phyloP scores from a whole-genome alignment of 2,888 invertebrate genomes.

The Drosophila helvetica region DNA sequence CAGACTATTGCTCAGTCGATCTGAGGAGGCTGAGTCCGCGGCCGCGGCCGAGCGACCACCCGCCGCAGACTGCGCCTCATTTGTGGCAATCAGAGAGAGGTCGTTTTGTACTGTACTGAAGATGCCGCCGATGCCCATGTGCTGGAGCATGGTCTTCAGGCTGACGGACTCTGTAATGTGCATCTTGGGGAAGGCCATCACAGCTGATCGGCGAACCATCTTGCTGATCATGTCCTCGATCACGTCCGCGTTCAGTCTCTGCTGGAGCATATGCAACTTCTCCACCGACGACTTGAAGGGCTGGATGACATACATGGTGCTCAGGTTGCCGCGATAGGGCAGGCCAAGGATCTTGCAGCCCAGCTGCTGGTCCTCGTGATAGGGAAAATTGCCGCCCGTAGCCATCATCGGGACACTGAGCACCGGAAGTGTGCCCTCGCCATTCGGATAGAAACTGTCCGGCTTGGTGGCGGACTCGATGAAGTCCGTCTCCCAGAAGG shows the following conservation, averaged over 20 bases:
- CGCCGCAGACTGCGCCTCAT: neutral
- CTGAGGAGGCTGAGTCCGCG: constrained; percentile 1
- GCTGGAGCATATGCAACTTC: constrained; percentile 84
- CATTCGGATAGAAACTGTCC: constrained; percentile 85
- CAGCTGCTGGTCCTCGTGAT: constrained; percentile 80
- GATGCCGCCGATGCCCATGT: constrained; percentile 87
- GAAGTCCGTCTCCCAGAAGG: constrained; percentile 87
- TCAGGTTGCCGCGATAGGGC: constrained; percentile 87
- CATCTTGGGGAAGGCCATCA: constrained; percentile 89
- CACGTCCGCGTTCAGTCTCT: constrained; percentile 83
- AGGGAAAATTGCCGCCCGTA: constrained; percentile 86
- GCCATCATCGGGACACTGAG: constrained; percentile 87
- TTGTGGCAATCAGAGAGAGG: constrained; percentile 87
- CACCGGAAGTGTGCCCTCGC: constrained; percentile 78
- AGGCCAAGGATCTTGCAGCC: constrained; percentile 87
- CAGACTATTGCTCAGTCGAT: neutral
- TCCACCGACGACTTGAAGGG: constrained; percentile 85
- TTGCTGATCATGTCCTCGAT: constrained; percentile 82
- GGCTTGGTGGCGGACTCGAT: constrained; percentile 84
- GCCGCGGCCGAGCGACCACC: neutral
- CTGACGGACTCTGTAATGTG: constrained; percentile 86
- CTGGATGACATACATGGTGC: constrained; percentile 87
- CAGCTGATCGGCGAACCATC: constrained; percentile 83
- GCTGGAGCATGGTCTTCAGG: constrained; percentile 85
- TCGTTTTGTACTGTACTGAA: constrained; percentile 87